A percentile compares a stretch with the other conserved stretches of the same genome.
phyloP scores from a whole-genome alignment of 2,113 vertebrate genomes.

The Lichenostomus cassidix region DNA sequence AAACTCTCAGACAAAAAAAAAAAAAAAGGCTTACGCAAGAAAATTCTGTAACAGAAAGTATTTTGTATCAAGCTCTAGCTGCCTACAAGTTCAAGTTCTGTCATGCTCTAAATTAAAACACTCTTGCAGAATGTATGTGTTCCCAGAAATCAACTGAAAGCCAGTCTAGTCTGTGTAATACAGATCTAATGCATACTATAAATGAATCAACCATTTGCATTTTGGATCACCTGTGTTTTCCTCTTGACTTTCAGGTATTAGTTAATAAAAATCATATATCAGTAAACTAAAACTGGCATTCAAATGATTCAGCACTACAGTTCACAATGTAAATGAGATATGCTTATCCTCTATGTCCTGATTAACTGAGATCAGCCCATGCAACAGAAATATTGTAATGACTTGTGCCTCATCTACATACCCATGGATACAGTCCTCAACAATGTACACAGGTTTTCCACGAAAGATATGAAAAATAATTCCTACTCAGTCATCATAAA shows the following conservation, averaged over 20 bases:
- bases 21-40: not conserved
- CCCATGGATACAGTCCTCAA: not conserved
- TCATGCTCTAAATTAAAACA: not conserved
- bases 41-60: not conserved
- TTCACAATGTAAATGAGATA: not conserved
- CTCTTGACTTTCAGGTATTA: not conserved
- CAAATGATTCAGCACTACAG: not conserved
- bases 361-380: not conserved
- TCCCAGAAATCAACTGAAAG: not conserved
- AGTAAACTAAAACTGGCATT: not conserved
- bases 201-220: not conserved
- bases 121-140: not conserved
- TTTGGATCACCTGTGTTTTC: not conserved
- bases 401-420: not conserved
- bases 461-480: not conserved
- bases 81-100: not conserved
- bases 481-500: not conserved
- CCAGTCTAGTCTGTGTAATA: not conserved
- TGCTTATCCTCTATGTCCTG: not conserved
- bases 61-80: not conserved
- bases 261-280: not conserved
- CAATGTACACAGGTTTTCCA: not conserved
- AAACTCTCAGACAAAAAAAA: not conserved
- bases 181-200: accelerated
- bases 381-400: not conserved